Percentiles rank a stretch among this genome's conserved stretches.
Conservation (phyloP, 2,797 vertebrate species). For the Bufotes viridis region DNA sequence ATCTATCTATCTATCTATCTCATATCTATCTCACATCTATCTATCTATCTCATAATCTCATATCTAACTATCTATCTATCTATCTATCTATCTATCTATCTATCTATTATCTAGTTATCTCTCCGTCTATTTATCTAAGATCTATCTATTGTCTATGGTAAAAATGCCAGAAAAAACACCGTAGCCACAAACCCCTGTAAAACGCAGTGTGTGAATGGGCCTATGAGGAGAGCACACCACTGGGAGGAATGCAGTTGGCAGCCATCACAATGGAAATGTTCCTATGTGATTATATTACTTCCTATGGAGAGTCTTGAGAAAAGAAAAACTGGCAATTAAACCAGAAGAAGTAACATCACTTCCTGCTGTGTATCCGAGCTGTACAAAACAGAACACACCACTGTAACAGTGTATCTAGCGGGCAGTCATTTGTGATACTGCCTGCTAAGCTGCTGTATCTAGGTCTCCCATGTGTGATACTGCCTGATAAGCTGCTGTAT, state of each 20-base stretch:
- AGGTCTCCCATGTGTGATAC: background rate
- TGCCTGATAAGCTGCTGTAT: background rate
- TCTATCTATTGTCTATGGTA: too few species aligned
- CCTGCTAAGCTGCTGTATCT: background rate
- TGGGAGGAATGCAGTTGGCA: background rate
- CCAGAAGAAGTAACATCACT: background rate
- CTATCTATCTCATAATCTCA: background rate
- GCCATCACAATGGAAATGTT: background rate
- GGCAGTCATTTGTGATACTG: background rate
- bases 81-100: background rate
- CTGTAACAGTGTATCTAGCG: background rate
- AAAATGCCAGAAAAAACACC: too few species aligned
- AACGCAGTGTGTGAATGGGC: background rate
- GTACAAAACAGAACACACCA: background rate
- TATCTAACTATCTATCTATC: constrained; percentile 5
- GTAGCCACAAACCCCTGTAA: background rate
- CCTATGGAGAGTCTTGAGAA: background rate
- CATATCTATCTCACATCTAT: constrained; percentile 9
- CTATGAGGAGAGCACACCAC: accelerated
- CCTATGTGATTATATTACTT: background rate
- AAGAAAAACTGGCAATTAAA: background rate
- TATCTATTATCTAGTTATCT: background rate
- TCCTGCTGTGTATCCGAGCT: background rate
- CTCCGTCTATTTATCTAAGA: too few species aligned
- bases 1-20: constrained; percentile 9